phyloP scores from a whole-genome alignment of 2,113 vertebrate species.

The Psammodynastes pulverulentus region DNA sequence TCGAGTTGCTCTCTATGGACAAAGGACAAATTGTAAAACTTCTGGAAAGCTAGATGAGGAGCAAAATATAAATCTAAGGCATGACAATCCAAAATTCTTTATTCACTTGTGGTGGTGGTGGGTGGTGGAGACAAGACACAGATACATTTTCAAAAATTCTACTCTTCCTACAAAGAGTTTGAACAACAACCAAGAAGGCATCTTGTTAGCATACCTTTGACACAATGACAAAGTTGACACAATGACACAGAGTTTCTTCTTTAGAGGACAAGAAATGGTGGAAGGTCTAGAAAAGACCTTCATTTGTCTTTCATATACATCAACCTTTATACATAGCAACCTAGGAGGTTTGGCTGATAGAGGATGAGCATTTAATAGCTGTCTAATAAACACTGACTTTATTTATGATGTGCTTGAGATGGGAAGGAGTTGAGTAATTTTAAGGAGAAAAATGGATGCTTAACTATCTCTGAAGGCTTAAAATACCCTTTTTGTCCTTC shows the following conservation, averaged over 20 bases:
- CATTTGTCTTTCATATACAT: neutral
- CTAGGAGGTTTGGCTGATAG: neutral
- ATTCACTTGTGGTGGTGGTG: neutral
- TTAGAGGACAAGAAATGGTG: neutral
- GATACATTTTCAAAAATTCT: neutral
- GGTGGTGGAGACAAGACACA: too few species aligned
- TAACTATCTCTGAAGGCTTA: neutral
- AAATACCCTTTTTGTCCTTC: neutral
- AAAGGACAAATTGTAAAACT: too few species aligned
- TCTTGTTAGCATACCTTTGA: neutral
- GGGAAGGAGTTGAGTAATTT: neutral
- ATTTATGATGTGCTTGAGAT: neutral
- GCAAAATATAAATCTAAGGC: too few species aligned
- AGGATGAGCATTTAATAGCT: neutral
- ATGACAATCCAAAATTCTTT: neutral
- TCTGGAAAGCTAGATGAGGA: too few species aligned
- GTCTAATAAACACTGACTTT: neutral
- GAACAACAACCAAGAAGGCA: neutral
- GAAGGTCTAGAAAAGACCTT: neutral
- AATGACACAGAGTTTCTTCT: too few species aligned
- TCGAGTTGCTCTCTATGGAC: too few species aligned
- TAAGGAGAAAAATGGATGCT: neutral
- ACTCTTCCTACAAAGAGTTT: neutral
- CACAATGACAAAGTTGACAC: neutral
- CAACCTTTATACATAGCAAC: neutral